Percentiles rank a stretch among this genome's conserved stretches.
phyloP scores from a whole-genome alignment of 2,113 vertebrate genomes.

The Okapia johnstoni region DNA sequence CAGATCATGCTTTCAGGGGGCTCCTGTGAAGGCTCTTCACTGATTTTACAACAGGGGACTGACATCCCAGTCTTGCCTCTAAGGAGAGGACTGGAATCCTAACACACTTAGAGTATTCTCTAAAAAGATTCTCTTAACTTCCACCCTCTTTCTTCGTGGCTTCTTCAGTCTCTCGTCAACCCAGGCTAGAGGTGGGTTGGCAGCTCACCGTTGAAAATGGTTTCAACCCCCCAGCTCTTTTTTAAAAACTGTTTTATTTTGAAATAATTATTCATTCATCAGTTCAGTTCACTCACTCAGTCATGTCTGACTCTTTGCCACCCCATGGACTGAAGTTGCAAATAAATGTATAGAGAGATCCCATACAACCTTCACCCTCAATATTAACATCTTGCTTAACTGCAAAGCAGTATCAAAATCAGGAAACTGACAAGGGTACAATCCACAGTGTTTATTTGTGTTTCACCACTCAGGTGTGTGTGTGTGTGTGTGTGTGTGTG shows the following conservation, averaged over 20 bases:
- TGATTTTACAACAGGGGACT: not conserved
- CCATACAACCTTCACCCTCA: not conserved
- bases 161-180: not conserved
- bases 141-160: not conserved
- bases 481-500: not conserved
- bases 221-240: not conserved
- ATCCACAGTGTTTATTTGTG: not conserved
- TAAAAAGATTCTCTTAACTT: not conserved
- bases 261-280: not conserved
- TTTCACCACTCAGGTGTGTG: not conserved
- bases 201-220: not conserved
- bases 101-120: not conserved
- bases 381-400: not conserved
- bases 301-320: too few species aligned
- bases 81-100: not conserved
- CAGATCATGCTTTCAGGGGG: not conserved
- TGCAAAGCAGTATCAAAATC: not conserved
- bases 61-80: not conserved
- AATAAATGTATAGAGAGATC: not conserved
- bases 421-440: not conserved
- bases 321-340: not conserved
- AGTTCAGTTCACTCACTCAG: not conserved
- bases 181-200: not conserved
- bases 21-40: not conserved
- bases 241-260: not conserved